Evolutionary conservation across 2,113 vertebrate species (phyloP).

Genomic region (Otis tarda): DNA sequence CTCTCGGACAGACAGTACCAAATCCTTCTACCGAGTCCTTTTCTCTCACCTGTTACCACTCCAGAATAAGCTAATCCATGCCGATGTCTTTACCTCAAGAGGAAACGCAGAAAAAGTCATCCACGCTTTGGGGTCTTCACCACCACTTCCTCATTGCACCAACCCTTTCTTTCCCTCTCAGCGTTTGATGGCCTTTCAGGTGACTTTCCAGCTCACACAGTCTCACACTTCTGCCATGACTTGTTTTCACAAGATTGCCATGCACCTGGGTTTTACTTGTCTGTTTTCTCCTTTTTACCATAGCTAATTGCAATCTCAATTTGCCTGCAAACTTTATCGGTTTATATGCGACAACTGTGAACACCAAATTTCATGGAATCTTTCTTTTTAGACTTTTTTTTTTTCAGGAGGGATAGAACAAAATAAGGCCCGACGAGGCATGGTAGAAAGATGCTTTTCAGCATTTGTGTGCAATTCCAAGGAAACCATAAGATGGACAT

Average conservation of each 20-base stretch:
- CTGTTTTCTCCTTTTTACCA: not conserved
- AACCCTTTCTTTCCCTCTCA: not conserved
- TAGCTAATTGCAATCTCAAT: not conserved
- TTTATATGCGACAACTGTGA: not conserved
- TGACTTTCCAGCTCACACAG: not conserved
- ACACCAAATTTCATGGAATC: not conserved
- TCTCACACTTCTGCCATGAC: not conserved
- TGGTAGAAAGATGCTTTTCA: not conserved
- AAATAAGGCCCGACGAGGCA: not conserved
- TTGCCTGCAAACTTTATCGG: not conserved
- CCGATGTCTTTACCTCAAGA: not conserved
- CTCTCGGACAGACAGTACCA: not conserved
- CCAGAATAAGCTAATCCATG: not conserved
- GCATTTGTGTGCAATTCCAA: not conserved
- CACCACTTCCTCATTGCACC: not conserved
- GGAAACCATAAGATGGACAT: not conserved
- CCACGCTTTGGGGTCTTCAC: not conserved
- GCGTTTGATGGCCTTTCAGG: not conserved
- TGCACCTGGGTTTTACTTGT: not conserved
- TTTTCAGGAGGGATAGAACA: not conserved
- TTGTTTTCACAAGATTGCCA: not conserved
- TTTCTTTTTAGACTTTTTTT: not conserved
- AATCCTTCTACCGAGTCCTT: not conserved
- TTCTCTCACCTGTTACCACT: not conserved
- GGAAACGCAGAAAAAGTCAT: not conserved